Conservation (phyloP, 1,140 invertebrate genomes). For the Antheraea mylitta region DNA sequence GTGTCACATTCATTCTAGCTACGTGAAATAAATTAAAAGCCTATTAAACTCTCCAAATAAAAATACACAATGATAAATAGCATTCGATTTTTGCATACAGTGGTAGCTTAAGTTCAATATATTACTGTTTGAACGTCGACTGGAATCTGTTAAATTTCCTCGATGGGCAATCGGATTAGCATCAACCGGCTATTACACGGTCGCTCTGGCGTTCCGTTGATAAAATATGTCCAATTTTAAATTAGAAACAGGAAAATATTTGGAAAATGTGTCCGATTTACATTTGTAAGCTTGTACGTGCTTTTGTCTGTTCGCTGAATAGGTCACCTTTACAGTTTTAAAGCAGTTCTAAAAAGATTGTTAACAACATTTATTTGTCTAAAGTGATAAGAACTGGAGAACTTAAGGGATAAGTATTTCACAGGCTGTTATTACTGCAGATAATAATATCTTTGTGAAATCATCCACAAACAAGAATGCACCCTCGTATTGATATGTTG, state of each 20-base stretch:
- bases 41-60: neutral
- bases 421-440: too few relatives aligned
- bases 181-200: slow-evolving; percentile 44
- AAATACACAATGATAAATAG: neutral
- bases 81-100: neutral
- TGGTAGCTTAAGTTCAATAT: slow-evolving; percentile 16
- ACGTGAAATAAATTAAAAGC: neutral
- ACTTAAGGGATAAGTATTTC: too few relatives aligned
- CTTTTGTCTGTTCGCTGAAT: neutral
- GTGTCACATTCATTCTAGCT: too few relatives aligned
- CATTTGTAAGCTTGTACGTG: neutral
- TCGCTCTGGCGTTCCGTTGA: slow-evolving; percentile 22
- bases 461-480: too few relatives aligned
- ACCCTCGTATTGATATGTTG: too few relatives aligned
- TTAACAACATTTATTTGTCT: too few relatives aligned
- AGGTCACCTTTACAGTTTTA: neutral
- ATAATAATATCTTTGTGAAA: too few relatives aligned
- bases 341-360: too few relatives aligned
- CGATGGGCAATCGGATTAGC: slow-evolving; percentile 57
- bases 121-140: slow-evolving; percentile 46
- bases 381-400: too few relatives aligned
- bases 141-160: slow-evolving; percentile 41
- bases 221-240: slow-evolving; percentile 41
- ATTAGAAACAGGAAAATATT: slow-evolving; percentile 22
- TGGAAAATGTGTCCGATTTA: slow-evolving; percentile 2